Evolutionary conservation across 2,797 vertebrate genomes (phyloP), one percentile per base, ranked within the genome.

Genomic region (Valencia hispanica): DNA sequence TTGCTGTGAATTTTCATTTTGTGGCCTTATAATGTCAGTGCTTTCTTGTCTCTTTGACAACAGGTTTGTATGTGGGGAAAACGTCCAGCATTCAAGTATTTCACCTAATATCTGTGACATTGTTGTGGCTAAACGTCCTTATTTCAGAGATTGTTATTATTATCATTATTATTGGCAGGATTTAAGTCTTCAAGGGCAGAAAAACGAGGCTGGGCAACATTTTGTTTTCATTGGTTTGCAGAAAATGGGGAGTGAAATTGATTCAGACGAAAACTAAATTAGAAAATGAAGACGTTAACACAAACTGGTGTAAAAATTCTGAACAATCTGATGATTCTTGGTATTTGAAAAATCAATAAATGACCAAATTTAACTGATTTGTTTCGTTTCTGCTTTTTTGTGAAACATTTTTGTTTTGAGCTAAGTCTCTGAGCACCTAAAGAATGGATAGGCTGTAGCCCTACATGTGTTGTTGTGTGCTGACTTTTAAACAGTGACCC

Each of bases 21-120:
- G 90, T 93, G 92, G 93, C 93, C 93, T 94, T 94, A 91, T 86
- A 83, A 88, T 84, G 87, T 82, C 84, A 57, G 87, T 94, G 89
- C 79, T 91, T 92, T 6, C 78, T 79, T 76, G 93, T 89, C 79
- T 86, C 85, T 88, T 90, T 91, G 89, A 91, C 87, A 88, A 88
- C 75, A 83, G 81, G 81, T 91, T 89, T 91, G 72, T 91, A 81
- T 86, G 72, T 89, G 80, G 75, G 83, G 41, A 27, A 27, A 87
- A 88, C 85, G 77, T 90, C 79, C 73, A 71, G 72, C 83, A 79
- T 88, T 87, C 51, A 36, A 86, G 75, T 84, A 74, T 87, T 74
- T 75, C 85, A 82, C 78, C 72, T 77, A 68, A 47, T 71, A 87
- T 86, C 82, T 81, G 81, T 78, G 84, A 86, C 82, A 79, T 74